These are phyloP conservation scores for Sakesphorus luctuosus DNA, from an alignment of 2,113 vertebrate species.

Conservation along the genomic window DNA sequence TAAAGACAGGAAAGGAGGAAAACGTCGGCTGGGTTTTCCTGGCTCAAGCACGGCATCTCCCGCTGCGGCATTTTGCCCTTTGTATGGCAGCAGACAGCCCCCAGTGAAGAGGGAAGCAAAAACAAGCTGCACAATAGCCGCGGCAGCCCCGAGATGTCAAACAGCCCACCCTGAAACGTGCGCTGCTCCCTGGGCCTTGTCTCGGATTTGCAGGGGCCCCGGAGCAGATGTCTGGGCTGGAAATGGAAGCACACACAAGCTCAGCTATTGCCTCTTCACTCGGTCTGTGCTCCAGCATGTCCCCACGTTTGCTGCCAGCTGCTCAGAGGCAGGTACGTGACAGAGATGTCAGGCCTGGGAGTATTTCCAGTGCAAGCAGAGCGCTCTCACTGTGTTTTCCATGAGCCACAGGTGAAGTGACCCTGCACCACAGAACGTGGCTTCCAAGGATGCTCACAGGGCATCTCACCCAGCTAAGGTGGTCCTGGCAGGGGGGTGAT, in stretches of 20 bases:
- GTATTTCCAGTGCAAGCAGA: neutral
- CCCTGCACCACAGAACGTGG: accelerated
- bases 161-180: neutral
- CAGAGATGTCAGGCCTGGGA: neutral
- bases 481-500: neutral
- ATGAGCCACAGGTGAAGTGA: neutral
- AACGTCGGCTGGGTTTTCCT: neutral
- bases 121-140: neutral
- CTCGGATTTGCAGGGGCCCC: neutral
- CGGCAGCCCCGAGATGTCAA: neutral
- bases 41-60: neutral
- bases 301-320: neutral
- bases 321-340: neutral
- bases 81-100: neutral
- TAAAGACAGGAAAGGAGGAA: neutral
- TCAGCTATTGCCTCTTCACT: accelerated
- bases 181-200: neutral
- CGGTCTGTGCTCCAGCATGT: neutral
- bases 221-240: neutral
- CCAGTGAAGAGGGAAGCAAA: neutral
- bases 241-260: accelerated
- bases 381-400: accelerated
- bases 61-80: constrained; percentile 43
- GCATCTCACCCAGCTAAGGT: accelerated
- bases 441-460: neutral